These are phyloP conservation scores for Poeciliopsis turrubarensis DNA, from an alignment of 2,113 vertebrate species.

Conservation along the genomic window DNA sequence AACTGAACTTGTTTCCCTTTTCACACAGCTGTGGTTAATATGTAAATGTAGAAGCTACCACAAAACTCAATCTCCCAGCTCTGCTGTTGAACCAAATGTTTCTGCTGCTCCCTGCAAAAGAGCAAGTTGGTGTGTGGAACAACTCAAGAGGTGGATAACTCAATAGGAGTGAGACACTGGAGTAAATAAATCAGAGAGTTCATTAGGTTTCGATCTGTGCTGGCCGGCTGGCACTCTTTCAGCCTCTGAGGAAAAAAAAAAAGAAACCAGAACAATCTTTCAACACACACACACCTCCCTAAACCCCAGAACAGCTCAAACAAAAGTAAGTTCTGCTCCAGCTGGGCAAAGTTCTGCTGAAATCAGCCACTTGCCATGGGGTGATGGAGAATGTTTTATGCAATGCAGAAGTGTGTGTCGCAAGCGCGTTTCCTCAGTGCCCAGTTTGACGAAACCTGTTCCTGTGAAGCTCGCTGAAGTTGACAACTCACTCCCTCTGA, in stretches of 20 bases:
- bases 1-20: neutral
- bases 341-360: slow-evolving; percentile 4
- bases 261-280: neutral
- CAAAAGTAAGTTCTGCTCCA: slow-evolving; percentile 1
- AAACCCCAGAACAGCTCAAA: slow-evolving; percentile 3
- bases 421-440: slow-evolving; percentile 42
- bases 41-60: neutral
- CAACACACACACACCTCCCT: neutral
- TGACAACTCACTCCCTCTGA: slow-evolving; percentile 46
- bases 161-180: slow-evolving; percentile 19
- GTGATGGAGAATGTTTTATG: slow-evolving; percentile 26
- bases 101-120: neutral
- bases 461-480: slow-evolving; percentile 53
- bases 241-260: slow-evolving; percentile 14
- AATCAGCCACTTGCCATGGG: slow-evolving; percentile 9
- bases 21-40: neutral
- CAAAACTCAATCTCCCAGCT: neutral
- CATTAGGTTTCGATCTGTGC: slow-evolving; percentile 47
- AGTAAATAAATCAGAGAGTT: slow-evolving; percentile 47
- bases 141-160: slow-evolving; percentile 38
- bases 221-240: slow-evolving; percentile 9
- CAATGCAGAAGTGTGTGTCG: slow-evolving; percentile 33
- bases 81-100: neutral
- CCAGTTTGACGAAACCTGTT: slow-evolving; percentile 70
- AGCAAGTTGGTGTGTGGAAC: neutral